phyloP scores from a whole-genome alignment of 1,140 invertebrate species.

The Pogonus chalceus region DNA sequence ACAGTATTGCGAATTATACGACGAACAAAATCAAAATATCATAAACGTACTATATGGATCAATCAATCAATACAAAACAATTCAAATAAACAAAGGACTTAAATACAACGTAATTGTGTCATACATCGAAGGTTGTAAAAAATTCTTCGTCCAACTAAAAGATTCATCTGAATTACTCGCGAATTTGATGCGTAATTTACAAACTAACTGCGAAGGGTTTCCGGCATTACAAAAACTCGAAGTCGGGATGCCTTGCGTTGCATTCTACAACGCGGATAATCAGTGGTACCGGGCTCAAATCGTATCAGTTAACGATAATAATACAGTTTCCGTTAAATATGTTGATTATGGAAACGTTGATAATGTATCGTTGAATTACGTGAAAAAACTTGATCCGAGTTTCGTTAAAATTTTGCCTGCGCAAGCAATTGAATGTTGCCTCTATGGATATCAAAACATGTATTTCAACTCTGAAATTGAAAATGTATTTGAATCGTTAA shows the following conservation, averaged over 20 bases:
- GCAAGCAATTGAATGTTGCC: conserved; percentile 65
- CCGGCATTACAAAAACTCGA: conserved; percentile 36
- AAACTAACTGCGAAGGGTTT: conserved; percentile 34
- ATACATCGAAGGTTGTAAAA: conserved; percentile 51
- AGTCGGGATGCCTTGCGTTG: conserved; percentile 57
- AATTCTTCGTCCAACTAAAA: conserved; percentile 61
- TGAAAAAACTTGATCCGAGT: conserved; percentile 53
- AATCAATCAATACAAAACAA: conserved; percentile 36
- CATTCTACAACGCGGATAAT: conserved; percentile 56
- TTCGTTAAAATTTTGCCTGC: conserved; percentile 50
- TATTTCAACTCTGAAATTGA: conserved; percentile 30
- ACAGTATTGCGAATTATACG: conserved; percentile 58
- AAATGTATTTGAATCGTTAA: conserved; percentile 37
- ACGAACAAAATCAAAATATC: conserved; percentile 44
- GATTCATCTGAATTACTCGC: conserved; percentile 44
- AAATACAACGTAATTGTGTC: neutral
- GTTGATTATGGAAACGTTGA: conserved; percentile 77
- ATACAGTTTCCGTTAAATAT: conserved; percentile 49
- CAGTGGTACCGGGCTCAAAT: conserved; percentile 64
- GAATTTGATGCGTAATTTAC: conserved; percentile 42
- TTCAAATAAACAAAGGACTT: conserved; percentile 10
- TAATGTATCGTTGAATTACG: conserved; percentile 40
- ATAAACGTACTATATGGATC: conserved; percentile 38
- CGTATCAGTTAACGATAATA: conserved; percentile 34
- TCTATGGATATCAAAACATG: conserved; percentile 43